These are phyloP conservation scores for Neuroterus valhalla DNA, from an alignment of 1,140 invertebrate species.

Conservation along the genomic window DNA sequence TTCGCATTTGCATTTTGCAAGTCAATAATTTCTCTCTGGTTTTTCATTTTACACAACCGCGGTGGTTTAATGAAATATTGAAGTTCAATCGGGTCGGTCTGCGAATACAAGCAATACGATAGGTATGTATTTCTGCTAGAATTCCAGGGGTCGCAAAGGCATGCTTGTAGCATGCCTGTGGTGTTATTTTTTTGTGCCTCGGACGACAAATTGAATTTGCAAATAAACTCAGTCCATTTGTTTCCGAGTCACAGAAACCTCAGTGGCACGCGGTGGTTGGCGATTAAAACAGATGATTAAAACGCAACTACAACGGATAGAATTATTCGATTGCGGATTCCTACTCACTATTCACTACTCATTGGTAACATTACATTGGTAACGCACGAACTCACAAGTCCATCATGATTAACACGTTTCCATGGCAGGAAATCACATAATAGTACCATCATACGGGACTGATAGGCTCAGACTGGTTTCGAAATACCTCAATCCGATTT, in stretches of 20 bases:
- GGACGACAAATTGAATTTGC: slow-evolving; percentile 49
- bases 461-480: slow-evolving; percentile 46
- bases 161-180: neutral
- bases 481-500: neutral
- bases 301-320: slow-evolving; percentile 54
- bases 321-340: slow-evolving; percentile 35
- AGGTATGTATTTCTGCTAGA: slow-evolving; percentile 6
- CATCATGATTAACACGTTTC: slow-evolving; percentile 55
- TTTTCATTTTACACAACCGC: neutral
- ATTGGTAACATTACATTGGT: slow-evolving; percentile 49
- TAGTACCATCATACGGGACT: slow-evolving; percentile 46
- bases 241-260: slow-evolving; percentile 41
- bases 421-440: slow-evolving; percentile 45
- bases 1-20: neutral
- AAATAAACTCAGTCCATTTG: slow-evolving; percentile 46
- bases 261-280: slow-evolving; percentile 34
- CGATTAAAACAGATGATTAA: slow-evolving; percentile 58
- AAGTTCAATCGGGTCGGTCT: slow-evolving; percentile 7
- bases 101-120: slow-evolving; percentile 18
- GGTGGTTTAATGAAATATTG: slow-evolving; percentile 5
- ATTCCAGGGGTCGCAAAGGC: neutral
- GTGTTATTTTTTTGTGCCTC: slow-evolving; percentile 13
- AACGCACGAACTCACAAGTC: slow-evolving; percentile 47
- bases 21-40: neutral
- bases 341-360: slow-evolving; percentile 46